Base-by-base conservation (phyloP, 1,140 invertebrate genomes). In the Drosophila azteca region DNA sequence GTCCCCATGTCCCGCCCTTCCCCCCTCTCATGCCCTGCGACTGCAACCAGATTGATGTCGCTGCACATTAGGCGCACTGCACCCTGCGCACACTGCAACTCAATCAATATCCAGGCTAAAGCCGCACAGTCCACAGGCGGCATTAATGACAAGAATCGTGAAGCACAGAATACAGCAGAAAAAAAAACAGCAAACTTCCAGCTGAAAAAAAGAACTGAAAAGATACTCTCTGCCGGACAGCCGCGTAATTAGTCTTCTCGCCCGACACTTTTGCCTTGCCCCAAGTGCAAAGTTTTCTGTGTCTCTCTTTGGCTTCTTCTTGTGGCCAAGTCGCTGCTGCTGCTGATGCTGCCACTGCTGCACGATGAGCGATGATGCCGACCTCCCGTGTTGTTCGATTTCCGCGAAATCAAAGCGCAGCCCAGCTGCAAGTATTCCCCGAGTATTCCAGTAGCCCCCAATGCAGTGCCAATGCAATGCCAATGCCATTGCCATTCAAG, bases 61-160 rank as follows among this genome's bases (percentile, higher is more conserved):
- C 83, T 83, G 83, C 83, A 88, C 83, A 88, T 88, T 88, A 88
- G 83, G 71, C 83, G 84, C 83, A 70, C 58, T 88, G 82, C 82
- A 83, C 24, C 4, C 24, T 26, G 24, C 24, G 24, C 24, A 26
- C 83, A 70, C 58, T 88, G 82, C 82, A 87, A 87, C 82, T 87
- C 82, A 87, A 87, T 87, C 82, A 88, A 88, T 79, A 88, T 69
- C 66, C 66, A 69, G 64, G 65, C 64, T 69, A 69, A 69, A 69
- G 66, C 81, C 73, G 57, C 35, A 39, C 35, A 79, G 63, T 67
- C 82, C 67, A 74, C 63, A 17, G 60, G 64, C 62, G 52, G 71
- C 82, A 82, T 87, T 87, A 88, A 87, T 88, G 82, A 87, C 66
- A 73, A 61, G 75, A 79, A 63, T 76, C 78, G 79, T 81, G 48